Percentiles rank a stretch among this genome's conserved stretches.
Evolutionary conservation across 2,888 invertebrate genomes (phyloP).

Genomic region (Tortricodes alternella): DNA sequence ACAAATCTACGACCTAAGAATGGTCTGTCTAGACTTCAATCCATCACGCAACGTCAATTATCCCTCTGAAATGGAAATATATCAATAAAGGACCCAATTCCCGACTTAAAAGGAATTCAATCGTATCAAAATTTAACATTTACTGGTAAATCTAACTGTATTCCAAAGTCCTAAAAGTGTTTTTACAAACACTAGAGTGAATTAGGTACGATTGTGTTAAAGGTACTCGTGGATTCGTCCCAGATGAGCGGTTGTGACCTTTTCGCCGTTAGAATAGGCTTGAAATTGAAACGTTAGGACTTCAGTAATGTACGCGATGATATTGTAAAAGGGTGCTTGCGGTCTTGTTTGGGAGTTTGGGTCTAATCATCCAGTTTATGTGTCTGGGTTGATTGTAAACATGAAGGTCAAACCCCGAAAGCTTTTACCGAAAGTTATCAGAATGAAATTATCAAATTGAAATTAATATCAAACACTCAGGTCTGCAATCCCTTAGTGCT

Average conservation of each 20-base stretch:
- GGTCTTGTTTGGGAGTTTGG: neutral
- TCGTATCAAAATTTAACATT: neutral
- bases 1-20: too few species aligned
- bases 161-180: too few species aligned
- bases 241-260: slow-evolving; percentile 1
- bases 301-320: neutral
- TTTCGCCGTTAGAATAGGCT: neutral
- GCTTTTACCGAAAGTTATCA: too few species aligned
- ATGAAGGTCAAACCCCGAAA: too few species aligned
- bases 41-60: neutral
- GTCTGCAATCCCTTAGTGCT: too few species aligned
- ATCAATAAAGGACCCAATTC: slow-evolving; percentile 8
- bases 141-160: too few species aligned
- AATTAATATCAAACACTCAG: too few species aligned
- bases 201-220: neutral
- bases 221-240: neutral
- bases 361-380: neutral
- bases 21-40: neutral
- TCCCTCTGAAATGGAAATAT: neutral
- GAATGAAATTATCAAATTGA: too few species aligned
- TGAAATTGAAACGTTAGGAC: slow-evolving; percentile 6
- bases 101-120: neutral
- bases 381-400: too few species aligned
- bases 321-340: neutral
- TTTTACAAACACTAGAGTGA: too few species aligned